phyloP scores from a whole-genome alignment of 2,888 invertebrate genomes.

The Meloe dianella region DNA sequence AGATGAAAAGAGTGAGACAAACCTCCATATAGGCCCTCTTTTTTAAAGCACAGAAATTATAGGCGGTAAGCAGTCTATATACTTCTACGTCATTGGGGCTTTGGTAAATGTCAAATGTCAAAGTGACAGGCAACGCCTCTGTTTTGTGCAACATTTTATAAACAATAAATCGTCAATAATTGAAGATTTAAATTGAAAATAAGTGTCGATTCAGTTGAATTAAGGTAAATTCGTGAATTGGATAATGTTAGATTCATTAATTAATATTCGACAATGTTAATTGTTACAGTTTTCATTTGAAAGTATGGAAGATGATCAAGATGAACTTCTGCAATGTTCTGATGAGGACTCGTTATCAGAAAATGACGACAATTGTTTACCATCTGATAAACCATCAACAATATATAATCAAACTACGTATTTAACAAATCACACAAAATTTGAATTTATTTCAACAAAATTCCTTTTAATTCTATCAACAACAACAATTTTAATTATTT shows the following conservation, averaged over 20 bases:
- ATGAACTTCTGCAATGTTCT: conserved; percentile 54
- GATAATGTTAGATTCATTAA: too few relatives aligned
- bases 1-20: too few relatives aligned
- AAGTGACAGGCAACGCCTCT: conserved; percentile 1
- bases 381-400: conserved; percentile 49
- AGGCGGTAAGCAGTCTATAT: too few relatives aligned
- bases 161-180: not conserved
- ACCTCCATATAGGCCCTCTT: too few relatives aligned
- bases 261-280: too few relatives aligned
- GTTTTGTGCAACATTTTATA: not conserved
- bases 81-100: too few relatives aligned
- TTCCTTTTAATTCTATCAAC: conserved; percentile 59
- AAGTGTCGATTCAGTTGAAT: not conserved
- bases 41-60: too few relatives aligned
- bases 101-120: conserved; percentile 1
- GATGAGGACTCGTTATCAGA: conserved; percentile 56
- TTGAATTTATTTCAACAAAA: conserved; percentile 60
- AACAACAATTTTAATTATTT: conserved; percentile 60
- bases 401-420: conserved; percentile 41
- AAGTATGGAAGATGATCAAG: conserved; percentile 52
- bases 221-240: conserved; percentile 8
- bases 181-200: not conserved
- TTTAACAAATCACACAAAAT: conserved; percentile 53
- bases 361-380: conserved; percentile 52
- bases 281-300: not conserved